Conservation (phyloP, 2,888 invertebrate genomes). For the Cantharis rustica region DNA sequence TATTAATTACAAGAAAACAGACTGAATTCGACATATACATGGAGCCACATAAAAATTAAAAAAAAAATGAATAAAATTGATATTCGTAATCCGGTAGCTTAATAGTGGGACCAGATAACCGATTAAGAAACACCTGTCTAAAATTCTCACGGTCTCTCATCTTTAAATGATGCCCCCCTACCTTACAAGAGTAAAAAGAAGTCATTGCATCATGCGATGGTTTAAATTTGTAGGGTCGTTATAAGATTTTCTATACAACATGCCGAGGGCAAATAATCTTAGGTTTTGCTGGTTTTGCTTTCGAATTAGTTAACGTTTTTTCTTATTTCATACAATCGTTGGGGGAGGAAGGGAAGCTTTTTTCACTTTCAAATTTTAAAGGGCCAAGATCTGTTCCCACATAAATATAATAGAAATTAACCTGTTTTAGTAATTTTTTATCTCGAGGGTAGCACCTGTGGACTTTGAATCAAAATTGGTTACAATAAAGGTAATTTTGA, state of each 20-base stretch:
- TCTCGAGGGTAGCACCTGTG: slow-evolving; percentile 18
- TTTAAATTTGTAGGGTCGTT: slow-evolving; percentile 11
- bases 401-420: slow-evolving; percentile 50
- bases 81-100: slow-evolving; percentile 51
- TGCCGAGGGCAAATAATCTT: slow-evolving; percentile 10
- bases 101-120: slow-evolving; percentile 51
- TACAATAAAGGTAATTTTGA: slow-evolving; percentile 19
- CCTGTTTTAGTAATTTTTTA: slow-evolving; percentile 41
- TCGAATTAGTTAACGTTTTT: slow-evolving; percentile 6
- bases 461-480: slow-evolving; percentile 9
- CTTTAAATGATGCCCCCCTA: slow-evolving; percentile 34
- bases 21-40: slow-evolving; percentile 14
- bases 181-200: slow-evolving; percentile 20
- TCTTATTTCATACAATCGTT: neutral
- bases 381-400: slow-evolving; percentile 41
- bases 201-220: slow-evolving; percentile 26
- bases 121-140: slow-evolving; percentile 53
- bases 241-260: neutral
- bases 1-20: slow-evolving; percentile 2
- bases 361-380: slow-evolving; percentile 10
- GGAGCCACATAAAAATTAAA: slow-evolving; percentile 17
- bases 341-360: slow-evolving; percentile 15
- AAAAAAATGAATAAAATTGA: slow-evolving; percentile 31
- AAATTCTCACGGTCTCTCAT: slow-evolving; percentile 51
- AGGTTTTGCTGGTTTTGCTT: neutral